These are phyloP conservation scores for Phenganax subtilis DNA, from an alignment of 92 coral and sea anemone genomes.

Conservation along the genomic window DNA sequence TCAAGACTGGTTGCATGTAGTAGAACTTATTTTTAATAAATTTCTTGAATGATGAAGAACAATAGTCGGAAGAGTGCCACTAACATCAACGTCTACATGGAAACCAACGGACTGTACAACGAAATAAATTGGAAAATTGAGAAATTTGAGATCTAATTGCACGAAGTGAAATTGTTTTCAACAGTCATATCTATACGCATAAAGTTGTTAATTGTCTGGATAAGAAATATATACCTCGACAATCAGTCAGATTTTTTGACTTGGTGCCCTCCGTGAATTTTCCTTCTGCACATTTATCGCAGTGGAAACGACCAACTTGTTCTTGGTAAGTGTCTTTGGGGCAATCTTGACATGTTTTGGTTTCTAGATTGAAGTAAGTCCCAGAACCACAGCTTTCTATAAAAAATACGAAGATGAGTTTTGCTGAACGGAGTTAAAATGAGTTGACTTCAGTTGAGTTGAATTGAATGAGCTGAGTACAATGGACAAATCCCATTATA, in stretches of 20 bases:
- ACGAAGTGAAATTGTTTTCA: neutral
- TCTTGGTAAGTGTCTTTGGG: conserved; percentile 67
- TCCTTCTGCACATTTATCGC: conserved; percentile 58
- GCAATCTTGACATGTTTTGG: conserved; percentile 55
- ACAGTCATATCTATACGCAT: neutral
- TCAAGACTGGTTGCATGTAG: no score
- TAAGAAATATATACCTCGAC: conserved; percentile 53
- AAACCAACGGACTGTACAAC: no score
- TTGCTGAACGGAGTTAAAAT: neutral
- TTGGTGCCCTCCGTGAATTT: conserved; percentile 55
- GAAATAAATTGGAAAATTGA: neutral
- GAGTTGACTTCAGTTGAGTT: neutral
- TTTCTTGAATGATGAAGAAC: no score
- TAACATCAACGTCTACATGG: no score
- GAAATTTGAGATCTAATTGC: neutral
- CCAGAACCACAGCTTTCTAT: conserved; percentile 88
- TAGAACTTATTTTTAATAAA: no score
- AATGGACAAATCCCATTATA: conserved; percentile 67
- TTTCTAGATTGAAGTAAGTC: conserved; percentile 48
- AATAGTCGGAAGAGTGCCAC: no score
- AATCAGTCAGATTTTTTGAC: conserved; percentile 57
- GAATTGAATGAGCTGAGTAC: conserved; percentile 28
- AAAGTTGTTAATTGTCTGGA: neutral
- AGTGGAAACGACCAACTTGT: conserved; percentile 56
- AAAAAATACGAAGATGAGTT: neutral